Evolutionary conservation across 2,797 vertebrate genomes (phyloP).

Genomic region (Gallinago solitaria): DNA sequence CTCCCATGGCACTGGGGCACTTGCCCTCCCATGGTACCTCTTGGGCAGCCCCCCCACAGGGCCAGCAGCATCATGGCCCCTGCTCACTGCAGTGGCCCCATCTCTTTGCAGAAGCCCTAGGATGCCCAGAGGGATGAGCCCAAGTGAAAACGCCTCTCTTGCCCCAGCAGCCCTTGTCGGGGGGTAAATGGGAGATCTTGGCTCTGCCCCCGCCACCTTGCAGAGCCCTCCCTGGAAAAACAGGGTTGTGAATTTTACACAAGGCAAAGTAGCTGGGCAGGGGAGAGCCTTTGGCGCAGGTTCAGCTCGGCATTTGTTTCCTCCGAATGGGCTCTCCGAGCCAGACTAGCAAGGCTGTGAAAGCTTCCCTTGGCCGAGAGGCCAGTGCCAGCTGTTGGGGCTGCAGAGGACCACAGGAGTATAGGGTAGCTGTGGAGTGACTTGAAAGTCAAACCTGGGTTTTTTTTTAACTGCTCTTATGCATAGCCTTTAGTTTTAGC

Average conservation of each 20-base stretch:
- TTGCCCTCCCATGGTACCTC: rapidly evolving
- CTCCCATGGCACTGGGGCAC: not conserved
- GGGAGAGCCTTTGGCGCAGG: not conserved
- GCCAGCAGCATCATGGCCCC: not conserved
- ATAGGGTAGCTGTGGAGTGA: not conserved
- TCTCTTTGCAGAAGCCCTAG: not conserved
- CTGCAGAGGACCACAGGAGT: not conserved
- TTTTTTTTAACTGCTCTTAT: not conserved
- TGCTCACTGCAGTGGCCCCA: rapidly evolving
- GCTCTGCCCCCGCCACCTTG: not conserved
- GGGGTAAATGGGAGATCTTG: not conserved
- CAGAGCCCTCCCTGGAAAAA: not conserved
- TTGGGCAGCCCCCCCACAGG: not conserved
- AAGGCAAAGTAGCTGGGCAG: not conserved
- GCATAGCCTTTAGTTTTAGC: not conserved
- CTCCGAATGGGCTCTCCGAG: not conserved
- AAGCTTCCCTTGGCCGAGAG: not conserved
- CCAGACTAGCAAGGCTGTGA: not conserved
- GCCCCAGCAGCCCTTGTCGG: not conserved
- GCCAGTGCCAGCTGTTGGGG: not conserved
- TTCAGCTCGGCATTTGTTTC: not conserved
- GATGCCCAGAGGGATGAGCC: not conserved
- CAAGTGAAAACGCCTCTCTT: not conserved
- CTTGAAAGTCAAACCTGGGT: not conserved
- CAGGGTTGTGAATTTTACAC: not conserved